phyloP scores from a whole-genome alignment of 2,888 invertebrate species.

The Sipha maydis region DNA sequence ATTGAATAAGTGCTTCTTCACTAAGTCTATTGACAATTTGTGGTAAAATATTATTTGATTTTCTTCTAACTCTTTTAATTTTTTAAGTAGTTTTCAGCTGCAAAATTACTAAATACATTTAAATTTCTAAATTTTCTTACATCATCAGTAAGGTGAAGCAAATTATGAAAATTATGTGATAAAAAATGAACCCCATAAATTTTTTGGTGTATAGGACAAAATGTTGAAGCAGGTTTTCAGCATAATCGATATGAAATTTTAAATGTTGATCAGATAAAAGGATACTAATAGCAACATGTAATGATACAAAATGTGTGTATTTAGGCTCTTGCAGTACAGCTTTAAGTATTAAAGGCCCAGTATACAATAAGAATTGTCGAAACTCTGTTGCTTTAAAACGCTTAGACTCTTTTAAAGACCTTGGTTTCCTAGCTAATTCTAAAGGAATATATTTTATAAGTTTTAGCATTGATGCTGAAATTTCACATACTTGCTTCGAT shows the following conservation, averaged over 20 bases:
- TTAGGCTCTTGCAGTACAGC: background rate
- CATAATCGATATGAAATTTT: conserved; percentile 13
- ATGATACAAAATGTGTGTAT: conserved; percentile 13
- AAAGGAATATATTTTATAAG: background rate
- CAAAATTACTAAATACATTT: conserved; percentile 24
- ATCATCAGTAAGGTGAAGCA: conserved; percentile 25
- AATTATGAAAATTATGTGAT: conserved; percentile 18
- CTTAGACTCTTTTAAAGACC: background rate
- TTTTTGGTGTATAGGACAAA: conserved; percentile 9
- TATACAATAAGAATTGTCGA: conserved; percentile 13
- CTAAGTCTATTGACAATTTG: conserved; percentile 1
- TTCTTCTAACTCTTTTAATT: conserved; percentile 13
- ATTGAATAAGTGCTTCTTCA: background rate
- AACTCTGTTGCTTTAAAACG: conserved; percentile 19
- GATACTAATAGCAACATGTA: conserved; percentile 22
- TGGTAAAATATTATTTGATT: conserved; percentile 9
- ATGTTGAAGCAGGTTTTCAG: conserved; percentile 2
- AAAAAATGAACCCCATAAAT: conserved; percentile 1
- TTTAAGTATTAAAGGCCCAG: conserved; percentile 6
- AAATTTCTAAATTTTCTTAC: conserved; percentile 18
- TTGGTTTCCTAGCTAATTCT: conserved; percentile 23
- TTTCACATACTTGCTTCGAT: background rate
- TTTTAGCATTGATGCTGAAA: background rate
- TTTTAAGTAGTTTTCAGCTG: conserved; percentile 26
- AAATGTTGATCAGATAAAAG: conserved; percentile 1